Percentiles rank a stretch among this genome's conserved stretches.
These are phyloP conservation scores for Lamellibrachia satsuma DNA, from an alignment of 2,888 invertebrate genomes.

Conservation along the genomic window DNA sequence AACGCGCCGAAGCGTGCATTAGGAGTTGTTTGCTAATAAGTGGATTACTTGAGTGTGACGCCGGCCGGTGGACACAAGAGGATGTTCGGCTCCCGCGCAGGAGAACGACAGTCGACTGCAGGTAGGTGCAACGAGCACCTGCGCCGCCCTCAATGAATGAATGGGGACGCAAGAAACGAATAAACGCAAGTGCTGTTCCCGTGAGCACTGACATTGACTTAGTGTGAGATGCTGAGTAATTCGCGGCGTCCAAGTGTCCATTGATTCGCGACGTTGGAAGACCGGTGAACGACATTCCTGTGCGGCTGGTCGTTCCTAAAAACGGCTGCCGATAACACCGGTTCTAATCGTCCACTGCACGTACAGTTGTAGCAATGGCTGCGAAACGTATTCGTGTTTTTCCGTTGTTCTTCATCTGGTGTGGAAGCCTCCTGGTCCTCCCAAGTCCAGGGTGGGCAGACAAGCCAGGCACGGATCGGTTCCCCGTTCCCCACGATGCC, in stretches of 20 bases:
- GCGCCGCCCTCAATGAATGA: not conserved
- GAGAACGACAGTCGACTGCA: not conserved
- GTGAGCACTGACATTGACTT: not conserved
- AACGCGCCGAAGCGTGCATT: slow-evolving; percentile 17
- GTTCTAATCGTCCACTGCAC: not conserved
- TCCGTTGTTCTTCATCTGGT: not conserved
- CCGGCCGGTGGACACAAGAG: slow-evolving; percentile 17
- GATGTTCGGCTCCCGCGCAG: not conserved
- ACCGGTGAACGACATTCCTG: not conserved
- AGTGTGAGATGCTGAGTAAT: slow-evolving; percentile 6
- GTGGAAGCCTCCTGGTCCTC: slow-evolving; percentile 21
- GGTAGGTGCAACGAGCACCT: not conserved
- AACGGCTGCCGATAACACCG: not conserved
- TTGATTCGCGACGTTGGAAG: not conserved
- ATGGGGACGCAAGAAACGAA: not conserved
- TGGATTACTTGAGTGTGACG: slow-evolving; percentile 6
- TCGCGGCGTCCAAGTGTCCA: not conserved
- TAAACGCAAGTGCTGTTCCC: not conserved
- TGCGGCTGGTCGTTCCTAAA: not conserved
- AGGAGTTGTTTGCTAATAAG: slow-evolving; percentile 11
- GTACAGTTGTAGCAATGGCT: not conserved
- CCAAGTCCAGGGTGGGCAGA: slow-evolving; percentile 32
- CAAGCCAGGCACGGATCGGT: slow-evolving; percentile 33
- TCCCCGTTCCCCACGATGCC: slow-evolving; percentile 35
- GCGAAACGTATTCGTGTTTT: not conserved